Percentiles rank a stretch among this genome's conserved stretches.
phyloP scores from a whole-genome alignment of 2,113 vertebrate genomes.

The Petrocephalus microphthalmus region DNA sequence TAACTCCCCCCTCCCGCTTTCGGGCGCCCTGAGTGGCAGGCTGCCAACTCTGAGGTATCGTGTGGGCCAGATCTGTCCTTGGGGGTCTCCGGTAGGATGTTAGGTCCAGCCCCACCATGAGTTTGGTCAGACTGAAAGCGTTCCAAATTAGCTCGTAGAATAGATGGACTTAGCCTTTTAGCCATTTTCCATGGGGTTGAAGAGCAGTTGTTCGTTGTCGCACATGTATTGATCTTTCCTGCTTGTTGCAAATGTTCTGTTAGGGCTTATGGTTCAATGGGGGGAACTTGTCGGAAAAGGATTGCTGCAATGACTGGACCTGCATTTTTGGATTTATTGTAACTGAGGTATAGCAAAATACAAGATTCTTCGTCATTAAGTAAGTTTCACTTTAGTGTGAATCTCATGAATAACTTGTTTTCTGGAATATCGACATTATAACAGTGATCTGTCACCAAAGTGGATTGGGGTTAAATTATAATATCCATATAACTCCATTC shows the following conservation, averaged over 20 bases:
- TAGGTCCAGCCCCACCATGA: background rate
- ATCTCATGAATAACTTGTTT: background rate
- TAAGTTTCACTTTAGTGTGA: background rate
- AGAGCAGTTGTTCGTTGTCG: background rate
- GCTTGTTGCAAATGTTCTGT: background rate
- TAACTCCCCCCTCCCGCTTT: background rate
- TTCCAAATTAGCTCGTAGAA: background rate
- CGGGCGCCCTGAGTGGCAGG: background rate
- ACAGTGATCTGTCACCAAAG: background rate
- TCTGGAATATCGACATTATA: background rate
- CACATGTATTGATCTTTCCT: background rate
- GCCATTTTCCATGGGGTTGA: background rate
- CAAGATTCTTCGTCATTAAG: background rate
- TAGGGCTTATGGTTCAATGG: background rate
- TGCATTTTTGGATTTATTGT: background rate
- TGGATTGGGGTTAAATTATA: background rate
- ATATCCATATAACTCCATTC: background rate
- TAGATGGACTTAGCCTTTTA: background rate
- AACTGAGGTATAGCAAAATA: background rate
- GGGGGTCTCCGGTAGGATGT: background rate
- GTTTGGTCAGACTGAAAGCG: background rate
- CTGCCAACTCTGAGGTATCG: background rate
- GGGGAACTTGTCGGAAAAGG: background rate
- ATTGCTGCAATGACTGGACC: background rate
- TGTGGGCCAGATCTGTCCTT: background rate